These are phyloP conservation scores for Acipenser oxyrinchus DNA, from an alignment of 2,797 vertebrate species.

Conservation along the genomic window DNA sequence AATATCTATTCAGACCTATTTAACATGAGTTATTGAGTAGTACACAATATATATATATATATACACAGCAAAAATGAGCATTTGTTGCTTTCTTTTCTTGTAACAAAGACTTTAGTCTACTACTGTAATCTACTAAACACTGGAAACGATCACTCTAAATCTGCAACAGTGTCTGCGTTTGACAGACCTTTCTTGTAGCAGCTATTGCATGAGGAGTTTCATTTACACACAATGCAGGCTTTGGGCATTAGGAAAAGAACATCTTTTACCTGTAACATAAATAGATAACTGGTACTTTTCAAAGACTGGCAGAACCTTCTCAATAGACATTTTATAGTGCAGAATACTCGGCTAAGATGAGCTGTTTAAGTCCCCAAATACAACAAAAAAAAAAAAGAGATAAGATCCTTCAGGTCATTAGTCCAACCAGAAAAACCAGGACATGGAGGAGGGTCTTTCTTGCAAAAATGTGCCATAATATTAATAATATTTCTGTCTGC, in stretches of 20 bases:
- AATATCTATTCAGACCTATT: constrained; percentile 36
- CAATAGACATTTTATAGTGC: constrained; percentile 24
- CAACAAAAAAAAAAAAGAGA: neutral
- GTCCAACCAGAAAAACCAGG: too few relatives aligned
- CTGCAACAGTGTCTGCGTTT: constrained; percentile 27
- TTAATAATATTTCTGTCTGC: constrained; percentile 12
- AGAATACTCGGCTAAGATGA: constrained; percentile 23
- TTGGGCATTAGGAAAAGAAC: constrained; percentile 21
- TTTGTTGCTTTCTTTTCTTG: constrained; percentile 24
- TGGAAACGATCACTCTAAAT: constrained; percentile 22
- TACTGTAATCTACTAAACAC: constrained; percentile 11
- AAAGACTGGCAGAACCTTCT: constrained; percentile 24
- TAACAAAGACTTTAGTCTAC: constrained; percentile 21
- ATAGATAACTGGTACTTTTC: constrained; percentile 22
- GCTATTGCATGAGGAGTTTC: constrained; percentile 29
- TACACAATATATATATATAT: constrained; percentile 14
- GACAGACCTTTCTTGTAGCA: constrained; percentile 14
- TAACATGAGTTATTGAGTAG: constrained; percentile 33
- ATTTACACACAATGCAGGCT: constrained; percentile 32
- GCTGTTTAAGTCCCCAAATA: neutral
- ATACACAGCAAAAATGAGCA: constrained; percentile 12
- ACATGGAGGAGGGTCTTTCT: constrained; percentile 3
- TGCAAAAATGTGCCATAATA: constrained; percentile 14
- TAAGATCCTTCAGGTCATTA: neutral
- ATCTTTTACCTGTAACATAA: constrained; percentile 23